Evolutionary conservation across 2,113 vertebrate genomes (phyloP), one percentile per base, ranked within the genome.

Genomic region (Microtus ochrogaster): DNA sequence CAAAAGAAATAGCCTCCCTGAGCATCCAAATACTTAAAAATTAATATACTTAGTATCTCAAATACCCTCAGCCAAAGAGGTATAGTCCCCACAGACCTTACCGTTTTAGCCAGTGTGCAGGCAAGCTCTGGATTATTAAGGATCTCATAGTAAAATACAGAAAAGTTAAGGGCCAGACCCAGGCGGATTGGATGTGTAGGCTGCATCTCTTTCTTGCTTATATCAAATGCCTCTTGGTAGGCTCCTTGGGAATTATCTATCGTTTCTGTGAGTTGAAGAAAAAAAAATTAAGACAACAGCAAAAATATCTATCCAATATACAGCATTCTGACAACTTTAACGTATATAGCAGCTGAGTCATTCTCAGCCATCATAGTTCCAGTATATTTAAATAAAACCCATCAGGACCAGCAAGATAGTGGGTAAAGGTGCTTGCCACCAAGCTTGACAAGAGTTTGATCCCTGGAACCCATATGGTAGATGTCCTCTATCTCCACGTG

Each of bases 101-200:
- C 99, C 97, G 98, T 98, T 98, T 99, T 99, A 91, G 99, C 99
- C 98, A 99, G 98, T 4, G 98, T 97, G 96, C 99, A 99, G 98
- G 99, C 99, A 96, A 99, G 98, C 94, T 99, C 99, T 84, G 99
- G 99, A 68, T 99, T 99, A 98, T 99, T 99, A 95, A 99, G 99
- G 97, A 99, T 99, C 99, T 99, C 99, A 41, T 99, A 99, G 98
- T 98, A 99, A 98, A 99, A 99, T 98, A 99, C 99, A 4, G 99
- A 99, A 98, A 99, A 99, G 98, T 99, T 99, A 90, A 99, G 99
- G 94, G 99, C 99, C 98, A 99, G 98, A 78, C 99, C 99, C 98
- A 99, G 97, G 96, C 99, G 99, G 95, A 99, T 99, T 47, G 99
- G 99, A 98, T 99, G 99, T 96, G 99, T 99, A 90, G 99, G 98